phyloP scores from a whole-genome alignment of 1,140 invertebrate species.

The Pygmarrhopalites habei region DNA sequence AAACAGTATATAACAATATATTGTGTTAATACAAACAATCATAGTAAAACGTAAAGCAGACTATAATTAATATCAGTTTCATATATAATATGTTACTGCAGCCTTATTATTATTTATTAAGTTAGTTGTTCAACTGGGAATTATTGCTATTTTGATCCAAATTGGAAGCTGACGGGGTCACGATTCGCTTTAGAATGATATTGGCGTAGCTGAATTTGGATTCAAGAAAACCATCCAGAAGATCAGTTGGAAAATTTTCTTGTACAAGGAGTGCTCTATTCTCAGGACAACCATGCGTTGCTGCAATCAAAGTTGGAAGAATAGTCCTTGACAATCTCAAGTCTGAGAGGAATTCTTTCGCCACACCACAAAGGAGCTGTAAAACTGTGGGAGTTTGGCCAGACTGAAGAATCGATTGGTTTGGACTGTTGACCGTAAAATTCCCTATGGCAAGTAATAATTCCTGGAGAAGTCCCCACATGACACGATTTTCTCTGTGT shows the following conservation, averaged over 20 bases:
- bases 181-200: slow-evolving; percentile 6
- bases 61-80: too few species aligned
- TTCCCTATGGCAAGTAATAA: slow-evolving; percentile 71
- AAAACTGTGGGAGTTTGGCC: slow-evolving; percentile 75
- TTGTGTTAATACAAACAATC: too few species aligned
- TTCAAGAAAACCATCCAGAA: slow-evolving; percentile 3
- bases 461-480: slow-evolving; percentile 57
- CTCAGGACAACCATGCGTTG: slow-evolving; percentile 61
- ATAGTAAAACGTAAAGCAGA: too few species aligned
- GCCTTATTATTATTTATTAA: too few species aligned
- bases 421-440: slow-evolving; percentile 71
- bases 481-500: slow-evolving; percentile 45
- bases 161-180: not conserved
- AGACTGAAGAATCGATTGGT: slow-evolving; percentile 74
- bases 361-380: slow-evolving; percentile 79
- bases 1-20: too few species aligned
- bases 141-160: too few species aligned
- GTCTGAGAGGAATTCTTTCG: slow-evolving; percentile 82
- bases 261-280: slow-evolving; percentile 64
- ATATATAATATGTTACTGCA: too few species aligned
- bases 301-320: slow-evolving; percentile 79
- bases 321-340: slow-evolving; percentile 63
- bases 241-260: slow-evolving; percentile 56
- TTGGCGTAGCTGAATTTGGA: slow-evolving; percentile 12
- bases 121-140: too few species aligned